Conservation (phyloP, 2,888 invertebrate species). For the Leistus spinibarbis region DNA sequence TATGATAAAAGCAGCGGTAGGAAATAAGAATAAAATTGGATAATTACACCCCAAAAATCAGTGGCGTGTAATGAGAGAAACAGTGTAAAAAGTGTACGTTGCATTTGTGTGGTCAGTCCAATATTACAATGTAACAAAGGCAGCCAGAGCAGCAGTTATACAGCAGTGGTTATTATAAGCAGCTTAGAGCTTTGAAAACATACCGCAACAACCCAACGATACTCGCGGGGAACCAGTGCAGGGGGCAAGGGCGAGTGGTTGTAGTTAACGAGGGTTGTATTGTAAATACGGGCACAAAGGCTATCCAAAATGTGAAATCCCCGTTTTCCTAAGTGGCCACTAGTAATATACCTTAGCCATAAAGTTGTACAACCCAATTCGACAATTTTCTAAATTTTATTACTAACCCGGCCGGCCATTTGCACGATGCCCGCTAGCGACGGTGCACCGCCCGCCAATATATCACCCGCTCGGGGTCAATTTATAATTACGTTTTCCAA, state of each 20-base stretch:
- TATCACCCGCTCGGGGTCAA: background rate
- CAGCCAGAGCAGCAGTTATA: background rate
- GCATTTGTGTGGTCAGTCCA: background rate
- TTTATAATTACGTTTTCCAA: background rate
- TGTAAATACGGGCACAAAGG: slow-evolving; percentile 20
- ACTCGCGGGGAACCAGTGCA: background rate
- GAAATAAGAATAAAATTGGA: too few relatives aligned
- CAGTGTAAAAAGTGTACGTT: background rate
- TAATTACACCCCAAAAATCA: background rate
- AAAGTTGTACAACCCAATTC: background rate
- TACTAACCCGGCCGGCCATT: too few relatives aligned
- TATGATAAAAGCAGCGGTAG: background rate
- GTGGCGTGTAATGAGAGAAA: background rate
- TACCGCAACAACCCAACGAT: background rate
- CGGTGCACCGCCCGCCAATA: background rate
- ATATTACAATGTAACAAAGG: slow-evolving; percentile 21
- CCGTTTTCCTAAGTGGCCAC: background rate
- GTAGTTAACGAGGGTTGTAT: slow-evolving; percentile 27
- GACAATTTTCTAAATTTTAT: background rate
- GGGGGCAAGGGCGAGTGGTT: background rate
- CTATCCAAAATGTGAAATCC: background rate
- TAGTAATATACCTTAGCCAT: background rate
- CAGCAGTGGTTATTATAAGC: slow-evolving; percentile 27
- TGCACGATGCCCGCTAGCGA: background rate
- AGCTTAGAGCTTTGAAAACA: slow-evolving; percentile 19